Evolutionary conservation across 1,140 invertebrate species (phyloP).

Genomic region (Archivesica marissinica): DNA sequence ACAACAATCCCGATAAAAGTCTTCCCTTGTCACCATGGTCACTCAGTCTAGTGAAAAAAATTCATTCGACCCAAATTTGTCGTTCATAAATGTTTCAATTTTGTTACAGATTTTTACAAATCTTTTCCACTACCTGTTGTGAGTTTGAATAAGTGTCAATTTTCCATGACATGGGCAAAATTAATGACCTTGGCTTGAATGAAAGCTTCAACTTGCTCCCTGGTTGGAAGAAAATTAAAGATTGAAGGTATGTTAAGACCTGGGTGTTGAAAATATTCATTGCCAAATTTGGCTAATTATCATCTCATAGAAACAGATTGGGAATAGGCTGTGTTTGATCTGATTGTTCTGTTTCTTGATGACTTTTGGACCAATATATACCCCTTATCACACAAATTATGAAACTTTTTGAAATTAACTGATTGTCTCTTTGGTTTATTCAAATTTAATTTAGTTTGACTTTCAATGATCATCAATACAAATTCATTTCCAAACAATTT

Average conservation of each 20-base stretch:
- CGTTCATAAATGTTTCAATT: constrained; percentile 17
- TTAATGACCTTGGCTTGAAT: constrained; percentile 42
- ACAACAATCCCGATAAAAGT: constrained; percentile 22
- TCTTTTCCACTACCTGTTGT: constrained; percentile 23
- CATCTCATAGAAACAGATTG: no score
- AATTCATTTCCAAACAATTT: no score
- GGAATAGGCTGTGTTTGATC: no score
- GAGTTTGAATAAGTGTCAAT: constrained; percentile 41
- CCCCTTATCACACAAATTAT: no score
- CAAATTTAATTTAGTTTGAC: no score
- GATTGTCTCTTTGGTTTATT: no score
- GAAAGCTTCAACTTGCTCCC: background rate
- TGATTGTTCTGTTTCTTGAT: no score
- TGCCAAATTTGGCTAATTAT: constrained; percentile 10
- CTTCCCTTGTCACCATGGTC: constrained; percentile 13
- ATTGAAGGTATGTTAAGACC: background rate
- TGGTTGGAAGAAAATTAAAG: background rate
- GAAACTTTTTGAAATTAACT: no score
- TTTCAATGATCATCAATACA: no score
- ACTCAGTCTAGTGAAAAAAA: constrained; percentile 23
- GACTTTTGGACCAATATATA: no score
- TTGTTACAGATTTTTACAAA: constrained; percentile 6
- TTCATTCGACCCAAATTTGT: constrained; percentile 34
- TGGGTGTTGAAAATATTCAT: constrained; percentile 24
- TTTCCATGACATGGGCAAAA: constrained; percentile 27